Evolutionary conservation across 37 sponge, comb jelly and placozoan species (phyloP).

Genomic region (Halichondria panicea): DNA sequence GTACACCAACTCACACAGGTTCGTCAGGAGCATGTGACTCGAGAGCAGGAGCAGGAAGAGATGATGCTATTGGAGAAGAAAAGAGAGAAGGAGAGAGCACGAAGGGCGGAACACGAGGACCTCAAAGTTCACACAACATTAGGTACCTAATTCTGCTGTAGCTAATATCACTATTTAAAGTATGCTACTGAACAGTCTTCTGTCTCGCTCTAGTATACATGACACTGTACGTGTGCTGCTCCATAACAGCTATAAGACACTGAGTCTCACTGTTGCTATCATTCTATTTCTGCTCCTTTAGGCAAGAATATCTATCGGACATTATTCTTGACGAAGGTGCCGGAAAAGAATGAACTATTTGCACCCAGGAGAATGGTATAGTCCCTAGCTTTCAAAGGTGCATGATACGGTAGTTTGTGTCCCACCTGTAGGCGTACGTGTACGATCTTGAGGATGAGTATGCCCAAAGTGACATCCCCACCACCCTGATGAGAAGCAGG

Average conservation of each 20-base stretch:
- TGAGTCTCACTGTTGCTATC: neutral
- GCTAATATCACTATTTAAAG: neutral
- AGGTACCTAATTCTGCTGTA: slow-evolving; percentile 18
- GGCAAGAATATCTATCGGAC: slow-evolving; percentile 82
- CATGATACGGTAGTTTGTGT: neutral
- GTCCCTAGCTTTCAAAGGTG: neutral
- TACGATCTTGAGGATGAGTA: slow-evolving; percentile 97
- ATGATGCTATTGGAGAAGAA: slow-evolving; percentile 47
- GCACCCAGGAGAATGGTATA: slow-evolving; percentile 92
- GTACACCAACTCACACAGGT: slow-evolving; percentile 22
- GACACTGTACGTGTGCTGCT: neutral
- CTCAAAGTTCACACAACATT: slow-evolving; percentile 59
- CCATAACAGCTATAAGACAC: neutral
- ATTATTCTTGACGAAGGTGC: slow-evolving; percentile 76
- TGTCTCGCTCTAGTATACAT: too few species aligned
- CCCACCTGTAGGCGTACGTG: slow-evolving; percentile 83
- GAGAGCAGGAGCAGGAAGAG: slow-evolving; percentile 41
- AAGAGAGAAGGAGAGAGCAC: slow-evolving; percentile 50
- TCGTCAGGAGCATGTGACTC: slow-evolving; percentile 41
- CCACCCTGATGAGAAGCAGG: slow-evolving; percentile 92
- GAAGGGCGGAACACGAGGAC: slow-evolving; percentile 40
- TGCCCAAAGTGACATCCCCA: slow-evolving; percentile 95
- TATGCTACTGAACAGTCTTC: neutral
- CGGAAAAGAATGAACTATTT: slow-evolving; percentile 92
- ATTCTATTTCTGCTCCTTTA: slow-evolving; percentile 4